These are phyloP conservation scores for Monarcha castaneiventris DNA, from an alignment of 2,113 vertebrate species.

Conservation along the genomic window DNA sequence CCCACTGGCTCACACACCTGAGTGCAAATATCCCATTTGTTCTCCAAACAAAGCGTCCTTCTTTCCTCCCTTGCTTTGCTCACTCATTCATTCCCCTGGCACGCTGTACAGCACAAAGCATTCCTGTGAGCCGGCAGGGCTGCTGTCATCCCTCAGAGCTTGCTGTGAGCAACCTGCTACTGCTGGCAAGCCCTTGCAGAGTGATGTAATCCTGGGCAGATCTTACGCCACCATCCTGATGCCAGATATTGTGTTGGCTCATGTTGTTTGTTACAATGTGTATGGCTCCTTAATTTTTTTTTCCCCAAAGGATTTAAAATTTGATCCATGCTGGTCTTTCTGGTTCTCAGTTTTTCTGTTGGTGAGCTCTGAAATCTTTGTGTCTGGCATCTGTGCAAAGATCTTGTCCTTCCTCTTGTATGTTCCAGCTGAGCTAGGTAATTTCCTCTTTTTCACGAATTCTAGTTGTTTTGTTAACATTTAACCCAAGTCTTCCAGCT, in stretches of 20 bases:
- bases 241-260: constrained; percentile 33
- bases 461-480: constrained; percentile 3
- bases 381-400: neutral
- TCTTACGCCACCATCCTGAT: neutral
- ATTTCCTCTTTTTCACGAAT: constrained; percentile 8
- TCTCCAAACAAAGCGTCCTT: constrained; percentile 44
- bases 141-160: constrained; percentile 23
- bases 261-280: neutral
- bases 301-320: neutral
- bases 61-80: neutral
- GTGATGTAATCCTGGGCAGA: constrained; percentile 43
- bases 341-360: neutral
- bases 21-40: constrained; percentile 10
- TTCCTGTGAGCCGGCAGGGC: constrained; percentile 27
- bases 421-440: neutral
- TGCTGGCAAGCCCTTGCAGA: constrained; percentile 14
- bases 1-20: neutral
- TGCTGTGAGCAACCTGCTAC: constrained; percentile 55
- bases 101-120: constrained; percentile 9
- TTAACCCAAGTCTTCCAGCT: neutral
- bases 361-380: neutral
- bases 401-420: neutral
- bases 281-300: neutral
- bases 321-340: neutral
- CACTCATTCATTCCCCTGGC: neutral